phyloP scores from a whole-genome alignment of 2,113 vertebrate genomes.

The Pavo muticus region DNA sequence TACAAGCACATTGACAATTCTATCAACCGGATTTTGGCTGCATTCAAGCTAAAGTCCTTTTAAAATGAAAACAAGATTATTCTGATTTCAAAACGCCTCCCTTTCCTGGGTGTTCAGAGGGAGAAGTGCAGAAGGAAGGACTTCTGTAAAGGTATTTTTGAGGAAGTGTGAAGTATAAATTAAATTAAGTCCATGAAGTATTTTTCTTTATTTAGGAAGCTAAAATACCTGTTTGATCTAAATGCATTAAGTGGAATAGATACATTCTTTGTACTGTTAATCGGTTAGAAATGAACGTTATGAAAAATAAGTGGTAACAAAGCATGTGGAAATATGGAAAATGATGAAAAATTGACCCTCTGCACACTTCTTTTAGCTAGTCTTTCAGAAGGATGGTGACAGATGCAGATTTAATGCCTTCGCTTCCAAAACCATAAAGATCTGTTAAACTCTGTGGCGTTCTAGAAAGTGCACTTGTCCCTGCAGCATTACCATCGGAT shows the following conservation, averaged over 20 bases:
- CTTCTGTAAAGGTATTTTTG: conserved; percentile 45
- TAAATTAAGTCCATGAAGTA: not conserved
- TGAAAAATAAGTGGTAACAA: not conserved
- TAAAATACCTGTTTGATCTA: not conserved
- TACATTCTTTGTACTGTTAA: not conserved
- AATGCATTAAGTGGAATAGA: not conserved
- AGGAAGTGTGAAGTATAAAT: conserved; percentile 32
- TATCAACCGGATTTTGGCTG: conserved; percentile 39
- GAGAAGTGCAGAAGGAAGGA: not conserved
- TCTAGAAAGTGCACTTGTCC: not conserved
- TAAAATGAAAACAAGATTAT: conserved; percentile 51
- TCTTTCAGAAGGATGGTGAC: not conserved
- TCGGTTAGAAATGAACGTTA: not conserved
- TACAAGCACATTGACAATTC: conserved; percentile 36
- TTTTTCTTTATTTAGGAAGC: not conserved
- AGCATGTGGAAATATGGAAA: not conserved
- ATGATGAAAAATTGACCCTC: not conserved
- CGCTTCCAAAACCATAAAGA: not conserved
- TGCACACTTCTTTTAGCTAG: not conserved
- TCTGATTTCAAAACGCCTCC: conserved; percentile 6
- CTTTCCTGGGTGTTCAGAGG: conserved; percentile 29
- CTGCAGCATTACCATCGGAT: not conserved
- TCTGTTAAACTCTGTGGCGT: not conserved
- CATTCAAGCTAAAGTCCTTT: conserved; percentile 9
- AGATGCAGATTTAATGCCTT: not conserved